Percentiles rank a stretch among this genome's conserved stretches.
phyloP scores from a whole-genome alignment of 2,888 invertebrate genomes.

The Dorcus hopei region DNA sequence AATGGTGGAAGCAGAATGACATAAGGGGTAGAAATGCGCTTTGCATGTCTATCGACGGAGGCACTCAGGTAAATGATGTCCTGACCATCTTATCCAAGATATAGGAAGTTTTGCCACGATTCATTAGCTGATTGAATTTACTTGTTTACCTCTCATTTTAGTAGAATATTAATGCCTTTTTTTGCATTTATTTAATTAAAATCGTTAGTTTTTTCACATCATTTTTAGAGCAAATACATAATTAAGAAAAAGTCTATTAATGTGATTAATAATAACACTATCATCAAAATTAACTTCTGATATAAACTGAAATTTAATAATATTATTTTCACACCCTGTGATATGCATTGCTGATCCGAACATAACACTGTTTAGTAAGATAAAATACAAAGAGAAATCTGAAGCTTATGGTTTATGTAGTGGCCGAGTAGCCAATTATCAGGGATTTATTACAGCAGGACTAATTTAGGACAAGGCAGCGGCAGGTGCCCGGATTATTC shows the following conservation, averaged over 20 bases:
- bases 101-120: constrained; percentile 29
- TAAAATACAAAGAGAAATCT: constrained; percentile 35
- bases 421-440: constrained; percentile 46
- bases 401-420: constrained; percentile 44
- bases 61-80: constrained; percentile 44
- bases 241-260: too few species aligned
- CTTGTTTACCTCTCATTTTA: constrained; percentile 6
- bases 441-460: constrained; percentile 47
- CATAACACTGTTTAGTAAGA: constrained; percentile 15
- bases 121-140: constrained; percentile 33
- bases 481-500: constrained; percentile 45
- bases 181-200: neutral
- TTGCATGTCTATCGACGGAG: constrained; percentile 42
- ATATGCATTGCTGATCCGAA: constrained; percentile 1
- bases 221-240: too few species aligned
- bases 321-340: neutral
- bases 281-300: too few species aligned
- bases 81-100: constrained; percentile 37
- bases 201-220: too few species aligned
- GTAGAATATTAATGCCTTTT: neutral
- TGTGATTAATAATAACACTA: too few species aligned
- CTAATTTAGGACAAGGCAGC: constrained; percentile 46
- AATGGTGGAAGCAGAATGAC: constrained; percentile 13
- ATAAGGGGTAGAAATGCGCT: constrained; percentile 31
- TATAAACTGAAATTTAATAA: too few species aligned